Evolutionary conservation across 1,140 invertebrate species (phyloP), one percentile per base, ranked within the genome.

Genomic region (Ceratosolen solmsi): DNA sequence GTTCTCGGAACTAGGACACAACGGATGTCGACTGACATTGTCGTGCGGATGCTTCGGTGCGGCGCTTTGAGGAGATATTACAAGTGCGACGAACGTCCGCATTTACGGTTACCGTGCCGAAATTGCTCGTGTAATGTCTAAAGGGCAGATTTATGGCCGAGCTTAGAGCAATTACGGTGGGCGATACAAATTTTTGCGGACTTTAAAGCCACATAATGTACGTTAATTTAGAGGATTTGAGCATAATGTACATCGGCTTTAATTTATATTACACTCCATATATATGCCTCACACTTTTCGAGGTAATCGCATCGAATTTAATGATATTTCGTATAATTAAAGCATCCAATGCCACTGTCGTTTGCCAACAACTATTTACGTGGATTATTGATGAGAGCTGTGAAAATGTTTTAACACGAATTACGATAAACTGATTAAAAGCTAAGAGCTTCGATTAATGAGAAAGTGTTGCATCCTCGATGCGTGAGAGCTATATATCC

Each of bases 181-280:
- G 1, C 30, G 60, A 65, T 65, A 36, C 30, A 9, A 36, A 65
- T 65, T 65, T 56, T 51, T 58, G 72, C 41, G 51, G 30, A 74
- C 27, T 74, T 74, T 58, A 72, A 72, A 51, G 46, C 60, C 60
- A 65, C 60, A 65, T 36, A 36, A 36, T 65, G 60, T 65, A 22
- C 60, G 60, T 65, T 65, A 65, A 65, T 65, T 65, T 65, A 36
- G 30, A 65, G 60, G 60, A 65, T 65, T 65, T 65, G 60, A 20
- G 11, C 60, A 65, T 65, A 65, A 65, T 65, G 60, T 65, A 27
- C 13, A 15, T 36, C 27, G 15, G 60, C 13, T 65, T 17, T 65
- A 65, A 65, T 65, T 65, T 65, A 65, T 36, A 65, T 65, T 65
- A 36, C 60, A 20, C n/a, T 65, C 60, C 60, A 36, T 65, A 36